Evolutionary conservation across 2,797 vertebrate genomes (phyloP), one percentile per base, ranked within the genome.

Genomic region (Rhinophrynus dorsalis): DNA sequence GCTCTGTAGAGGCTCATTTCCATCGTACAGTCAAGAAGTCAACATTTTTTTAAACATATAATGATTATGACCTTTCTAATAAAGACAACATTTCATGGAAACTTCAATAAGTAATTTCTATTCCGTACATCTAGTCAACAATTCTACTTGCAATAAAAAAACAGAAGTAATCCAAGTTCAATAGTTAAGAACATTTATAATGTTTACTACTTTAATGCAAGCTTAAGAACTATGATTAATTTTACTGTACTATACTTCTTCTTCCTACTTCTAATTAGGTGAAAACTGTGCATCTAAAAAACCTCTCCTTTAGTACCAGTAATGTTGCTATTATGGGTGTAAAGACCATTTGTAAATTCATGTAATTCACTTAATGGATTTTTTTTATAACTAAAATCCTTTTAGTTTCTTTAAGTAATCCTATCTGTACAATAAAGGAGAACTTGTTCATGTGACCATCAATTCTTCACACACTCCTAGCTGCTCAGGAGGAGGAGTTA

Each of bases 1-100:
- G 51, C 37, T 63, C 42, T 17, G 24, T 26, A 29, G 59, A 48
- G 54, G 26, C 23, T 32, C 21, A 65, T 72, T 58, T 64, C 42
- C 32, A 58, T 51, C 6, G 24, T 30, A 29, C 13, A 51, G 26
- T 50, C 42, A 58, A 72, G 55, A 72, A 72, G 60, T 56, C 68
- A 57, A 32, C 13, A 50, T 35, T 38, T 56, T 37, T 40, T 58
- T 58, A 58, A 44, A 40, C 12, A 42, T 33, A 33, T 58, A 50
- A 65, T 72, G 30, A 65, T 44, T 59, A 58, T 72, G 44, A 65
- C 60, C 68, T 72, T 72, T 51, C 58, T 18, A 42, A n/a, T 51
- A 13, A 35, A 58, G 30, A 55, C 42, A 29, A 6, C 30, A 51
- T 58, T 65, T 72, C 33, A 57, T 17, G 18, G 10, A 12, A 47